Evolutionary conservation across 2,888 invertebrate genomes (phyloP), one percentile per base, ranked within the genome.

Genomic region (Xestia xanthographa): DNA sequence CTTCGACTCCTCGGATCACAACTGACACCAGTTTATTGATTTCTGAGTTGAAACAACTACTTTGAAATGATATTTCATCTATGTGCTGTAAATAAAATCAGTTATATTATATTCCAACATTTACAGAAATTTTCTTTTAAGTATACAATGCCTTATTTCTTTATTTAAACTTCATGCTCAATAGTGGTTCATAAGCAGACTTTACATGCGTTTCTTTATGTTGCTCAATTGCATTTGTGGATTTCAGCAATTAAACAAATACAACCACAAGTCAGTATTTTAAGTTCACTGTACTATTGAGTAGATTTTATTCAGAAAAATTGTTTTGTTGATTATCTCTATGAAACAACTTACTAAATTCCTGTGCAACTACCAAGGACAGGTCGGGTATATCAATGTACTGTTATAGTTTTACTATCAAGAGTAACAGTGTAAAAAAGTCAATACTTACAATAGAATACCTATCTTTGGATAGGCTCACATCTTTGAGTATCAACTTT

Each of bases 41-140:
- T 87, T 98, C 98, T 2, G 98, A 98, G 92, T 98, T 99, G 87
- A 99, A 97, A 91, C 98, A 98, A 94, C 98, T 99, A 92, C 98
- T 99, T 73, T 98, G 97, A 85, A 99, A 97, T 83, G 98, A 98
- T 87, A 99, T 97, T 93, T 98, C 98, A 90, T 98, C 98, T 79
- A 99, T 98, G 94, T 98, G 98, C 98, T 99, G 92, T 43, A 94
- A 92, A 86, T 66, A 75, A 50, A 71, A 20, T 9, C 2, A 45
- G 26, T 70, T 41, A 14, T 41, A 43, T 4, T 63, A 6, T 34
- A 34, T 6, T 22, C 20, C 5, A 26, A n/a, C 50, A 8, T 63
- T 4, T 12, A 76, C 4, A 17, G 17, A 11, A 29, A 41, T n/a
- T 72, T 43, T 14, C 1, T 50, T 66, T 45, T 20, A 26, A 34